phyloP scores from a whole-genome alignment of 2,888 invertebrate genomes.

The Melanchra persicariae region DNA sequence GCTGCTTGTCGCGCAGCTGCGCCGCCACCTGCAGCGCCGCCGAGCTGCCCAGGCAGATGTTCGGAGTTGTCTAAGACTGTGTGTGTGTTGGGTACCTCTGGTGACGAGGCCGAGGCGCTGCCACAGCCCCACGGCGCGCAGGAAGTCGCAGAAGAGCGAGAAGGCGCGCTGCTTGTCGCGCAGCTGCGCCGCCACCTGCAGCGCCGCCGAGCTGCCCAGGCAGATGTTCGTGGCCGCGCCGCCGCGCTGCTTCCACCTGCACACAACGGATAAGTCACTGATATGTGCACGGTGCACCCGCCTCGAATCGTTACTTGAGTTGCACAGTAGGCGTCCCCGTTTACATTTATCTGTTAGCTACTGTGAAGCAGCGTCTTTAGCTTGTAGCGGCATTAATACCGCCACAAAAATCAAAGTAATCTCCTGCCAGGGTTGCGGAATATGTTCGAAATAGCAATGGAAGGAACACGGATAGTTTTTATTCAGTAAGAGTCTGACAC shows the following conservation, averaged over 20 bases:
- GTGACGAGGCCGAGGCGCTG: slow-evolving; percentile 87
- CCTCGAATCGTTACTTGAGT: no score
- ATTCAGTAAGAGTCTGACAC: no score
- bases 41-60: slow-evolving; percentile 92
- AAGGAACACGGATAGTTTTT: no score
- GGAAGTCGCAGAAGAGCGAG: slow-evolving; percentile 94
- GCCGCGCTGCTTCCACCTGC: slow-evolving; percentile 82
- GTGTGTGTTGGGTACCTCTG: background rate
- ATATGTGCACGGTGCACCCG: background rate
- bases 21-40: slow-evolving; percentile 95
- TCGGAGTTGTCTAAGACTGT: no score
- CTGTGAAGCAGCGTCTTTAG: no score
- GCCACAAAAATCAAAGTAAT: no score
- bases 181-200: slow-evolving; percentile 96
- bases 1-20: slow-evolving; percentile 96
- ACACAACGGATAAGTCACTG: slow-evolving; percentile 33
- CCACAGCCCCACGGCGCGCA: slow-evolving; percentile 93
- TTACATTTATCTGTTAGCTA: no score
- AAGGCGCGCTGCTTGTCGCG: slow-evolving; percentile 96
- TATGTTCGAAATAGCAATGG: no score
- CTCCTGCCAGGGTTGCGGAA: no score
- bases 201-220: slow-evolving; percentile 94
- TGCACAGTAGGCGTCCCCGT: no score
- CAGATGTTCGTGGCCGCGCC: slow-evolving; percentile 82
- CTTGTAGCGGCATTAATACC: no score